Evolutionary conservation across 2,888 invertebrate species (phyloP).

Genomic region (Trilocha varians): DNA sequence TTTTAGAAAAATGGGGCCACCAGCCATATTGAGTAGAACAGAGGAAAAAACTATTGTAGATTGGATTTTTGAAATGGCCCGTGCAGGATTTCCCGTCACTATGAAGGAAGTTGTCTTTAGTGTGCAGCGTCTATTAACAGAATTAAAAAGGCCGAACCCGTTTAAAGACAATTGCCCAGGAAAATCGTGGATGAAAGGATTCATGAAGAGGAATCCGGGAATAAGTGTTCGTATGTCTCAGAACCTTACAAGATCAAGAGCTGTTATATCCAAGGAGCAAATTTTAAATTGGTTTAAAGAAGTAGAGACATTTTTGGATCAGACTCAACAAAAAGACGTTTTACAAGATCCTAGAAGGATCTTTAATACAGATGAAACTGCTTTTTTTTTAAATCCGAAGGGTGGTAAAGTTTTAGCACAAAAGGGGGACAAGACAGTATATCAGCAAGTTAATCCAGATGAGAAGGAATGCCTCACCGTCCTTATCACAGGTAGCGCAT

Average conservation of each 20-base stretch:
- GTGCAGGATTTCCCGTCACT: slow-evolving; percentile 10
- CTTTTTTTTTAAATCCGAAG: slow-evolving; percentile 5
- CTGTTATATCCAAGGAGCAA: slow-evolving; percentile 4
- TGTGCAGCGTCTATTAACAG: slow-evolving; percentile 6
- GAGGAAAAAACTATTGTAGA: slow-evolving; percentile 10
- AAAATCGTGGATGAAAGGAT: slow-evolving; percentile 3
- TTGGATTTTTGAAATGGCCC: slow-evolving; percentile 10
- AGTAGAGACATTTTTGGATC: slow-evolving; percentile 3
- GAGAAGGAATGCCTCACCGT: slow-evolving; percentile 6
- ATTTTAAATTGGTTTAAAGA: slow-evolving; percentile 4
- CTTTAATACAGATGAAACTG: slow-evolving; percentile 1
- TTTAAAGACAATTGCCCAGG: slow-evolving; percentile 9
- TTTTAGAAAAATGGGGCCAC: slow-evolving; percentile 15
- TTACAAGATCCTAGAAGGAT: slow-evolving; percentile 1
- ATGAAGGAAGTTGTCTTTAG: slow-evolving; percentile 7
- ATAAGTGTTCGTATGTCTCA: slow-evolving; percentile 8
- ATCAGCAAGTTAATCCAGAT: slow-evolving; percentile 3
- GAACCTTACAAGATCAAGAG: slow-evolving; percentile 5
- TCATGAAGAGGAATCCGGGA: not conserved
- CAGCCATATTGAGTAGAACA: slow-evolving; percentile 11
- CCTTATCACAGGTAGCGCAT: slow-evolving; percentile 9
- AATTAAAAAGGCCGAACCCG: slow-evolving; percentile 3
- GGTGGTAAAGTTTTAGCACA: slow-evolving; percentile 1
- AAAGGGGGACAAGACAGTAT: slow-evolving; percentile 3
- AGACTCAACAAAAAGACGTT: slow-evolving; percentile 1